Evolutionary conservation across 2,113 vertebrate genomes (phyloP), one percentile per base, ranked within the genome.

Genomic region (Cinclus mexicanus): DNA sequence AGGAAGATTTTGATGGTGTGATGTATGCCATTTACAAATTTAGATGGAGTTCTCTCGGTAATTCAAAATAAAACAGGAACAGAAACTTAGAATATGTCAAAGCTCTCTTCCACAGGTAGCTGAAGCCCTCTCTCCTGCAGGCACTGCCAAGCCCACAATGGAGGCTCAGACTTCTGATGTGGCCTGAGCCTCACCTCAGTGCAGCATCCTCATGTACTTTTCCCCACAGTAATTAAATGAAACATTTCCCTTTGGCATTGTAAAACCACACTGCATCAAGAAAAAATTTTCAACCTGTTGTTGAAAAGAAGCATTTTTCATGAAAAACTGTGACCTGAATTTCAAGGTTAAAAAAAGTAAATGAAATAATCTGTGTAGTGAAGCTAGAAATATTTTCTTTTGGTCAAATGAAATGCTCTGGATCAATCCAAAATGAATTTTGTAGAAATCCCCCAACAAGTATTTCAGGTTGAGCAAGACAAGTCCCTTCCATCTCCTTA

Each of bases 401-500:
- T 71, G 44, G 52, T 81, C 89, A 81, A 84, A 93, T 89, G 60
- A 95, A 95, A 94, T 87, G 80, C 68, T 85, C 80, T 83, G 60
- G 83, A 94, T 96, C 95, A 94, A 97, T 97, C 56, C 69, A 95
- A 96, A 97, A 64, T 49, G 26, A 92, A 70, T 97, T 96, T 86
- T 78, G 26, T 47, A 92, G 80, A 94, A 94, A 80, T 80, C 29
- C 25, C 55, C 19, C 79, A 83, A 56, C 57, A 89, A 83, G 61
- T 83, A 63, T 87, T 95, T 96, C 52, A 59, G 64, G 87, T 92
- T 78, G 94, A 90, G 83, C 68, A 81, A 86, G 92, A 96, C 93
- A 94, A 60, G 93, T 87, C 76, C 52, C 56, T 90, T 96, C 89
- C 89, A 92, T 96, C 94, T 96, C 80, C 69, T 72, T 95, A 95